phyloP scores from a whole-genome alignment of 2,113 vertebrate species.

The Zootoca vivipara region DNA sequence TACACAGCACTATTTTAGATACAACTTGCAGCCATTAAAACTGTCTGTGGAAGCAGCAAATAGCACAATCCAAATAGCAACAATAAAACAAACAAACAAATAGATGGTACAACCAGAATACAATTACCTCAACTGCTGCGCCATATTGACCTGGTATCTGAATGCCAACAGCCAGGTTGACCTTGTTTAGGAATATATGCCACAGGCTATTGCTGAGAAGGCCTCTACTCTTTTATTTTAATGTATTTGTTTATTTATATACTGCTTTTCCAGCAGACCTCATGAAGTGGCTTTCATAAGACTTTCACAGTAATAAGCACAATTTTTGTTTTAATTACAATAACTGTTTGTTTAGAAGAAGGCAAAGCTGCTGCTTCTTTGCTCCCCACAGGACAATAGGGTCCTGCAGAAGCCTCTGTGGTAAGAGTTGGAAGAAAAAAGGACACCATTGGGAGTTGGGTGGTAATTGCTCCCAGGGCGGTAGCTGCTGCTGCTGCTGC shows the following conservation, averaged over 20 bases:
- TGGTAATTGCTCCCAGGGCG: neutral
- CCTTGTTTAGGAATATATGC: neutral
- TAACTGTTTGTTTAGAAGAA: no score
- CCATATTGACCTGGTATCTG: neutral
- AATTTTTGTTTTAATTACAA: neutral
- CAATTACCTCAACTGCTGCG: neutral
- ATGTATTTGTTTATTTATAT: neutral
- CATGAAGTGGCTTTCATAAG: neutral
- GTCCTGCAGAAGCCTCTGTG: no score
- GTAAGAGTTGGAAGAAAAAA: no score
- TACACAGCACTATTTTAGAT: no score
- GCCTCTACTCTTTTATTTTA: neutral
- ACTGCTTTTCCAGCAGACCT: neutral
- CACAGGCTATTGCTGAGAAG: neutral
- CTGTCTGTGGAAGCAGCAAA: neutral
- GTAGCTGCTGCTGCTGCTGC: neutral
- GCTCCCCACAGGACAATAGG: no score
- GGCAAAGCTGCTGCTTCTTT: no score
- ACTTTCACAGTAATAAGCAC: neutral
- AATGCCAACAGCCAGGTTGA: neutral
- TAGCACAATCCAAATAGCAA: neutral
- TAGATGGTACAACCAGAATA: neutral
- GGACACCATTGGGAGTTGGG: no score
- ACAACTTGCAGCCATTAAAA: neutral
- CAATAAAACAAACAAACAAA: neutral